Base-by-base conservation (phyloP, 2,797 vertebrate species). In the Heterohyrax brucei region DNA sequence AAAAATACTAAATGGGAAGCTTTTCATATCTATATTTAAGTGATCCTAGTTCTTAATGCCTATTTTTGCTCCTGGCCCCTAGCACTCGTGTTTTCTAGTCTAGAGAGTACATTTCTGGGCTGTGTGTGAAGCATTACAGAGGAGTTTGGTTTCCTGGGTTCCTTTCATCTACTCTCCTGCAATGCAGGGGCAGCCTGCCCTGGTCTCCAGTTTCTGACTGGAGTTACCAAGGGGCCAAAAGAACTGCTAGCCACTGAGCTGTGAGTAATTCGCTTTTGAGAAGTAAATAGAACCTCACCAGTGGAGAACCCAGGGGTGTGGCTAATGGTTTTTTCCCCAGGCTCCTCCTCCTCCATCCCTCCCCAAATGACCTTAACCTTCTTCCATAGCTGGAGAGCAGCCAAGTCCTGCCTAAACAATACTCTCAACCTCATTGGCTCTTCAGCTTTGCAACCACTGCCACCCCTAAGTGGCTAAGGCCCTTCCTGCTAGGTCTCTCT, bases 231-330 rank as follows among this genome's bases (percentile, higher is more conserved):
- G 84, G 87, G 87, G 87, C 86, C 75, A 53, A 93, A 66, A 92
- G 93, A 93, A 94, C 95, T 85, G 88, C 83, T 89, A 80, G 93
- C 84, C 89, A 96, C 59, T 95, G 96, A 97, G 87, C 96, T 97
- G 96, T 96, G 89, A 97, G 96, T 97, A 97, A 97, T 97, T 95
- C 66, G 96, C 96, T 95, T 97, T 98, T 97, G 96, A 97, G 95
- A 97, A 97, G 95, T 96, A 98, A 97, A 97, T 88, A 97, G 94
- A 97, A 97, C 95, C 93, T 95, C 16, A 56, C 96, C 96, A 89
- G 86, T 84, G 77, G 96, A 94, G 94, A 95, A 96, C 93, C 81
- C 91, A 97, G 86, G 84, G 96, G 96, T 97, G 97, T 97, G 97
- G 95, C 95, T 87, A 97, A 70, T 86, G 92, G 91, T 96, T 96